These are phyloP conservation scores for Phataginus tetradactyla DNA, from an alignment of 2,797 vertebrate genomes.

Conservation along the genomic window DNA sequence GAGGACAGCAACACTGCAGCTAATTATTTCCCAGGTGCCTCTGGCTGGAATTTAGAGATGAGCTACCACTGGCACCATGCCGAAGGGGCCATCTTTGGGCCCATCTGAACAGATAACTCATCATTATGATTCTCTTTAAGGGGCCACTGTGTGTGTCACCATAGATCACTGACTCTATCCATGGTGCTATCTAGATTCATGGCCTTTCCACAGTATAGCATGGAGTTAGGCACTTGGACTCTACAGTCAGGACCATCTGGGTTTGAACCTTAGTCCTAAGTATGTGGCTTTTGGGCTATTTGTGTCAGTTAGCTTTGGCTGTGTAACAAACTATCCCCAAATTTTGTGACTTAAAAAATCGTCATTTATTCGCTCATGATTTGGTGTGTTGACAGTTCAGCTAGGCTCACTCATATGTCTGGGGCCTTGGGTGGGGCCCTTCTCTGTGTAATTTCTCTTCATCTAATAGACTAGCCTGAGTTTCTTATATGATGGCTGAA, in stretches of 20 bases:
- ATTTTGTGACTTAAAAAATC: neutral
- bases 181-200: neutral
- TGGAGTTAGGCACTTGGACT: neutral
- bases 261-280: neutral
- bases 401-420: neutral
- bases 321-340: neutral
- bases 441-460: neutral
- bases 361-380: neutral
- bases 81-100: slow-evolving; percentile 76
- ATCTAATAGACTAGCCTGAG: neutral
- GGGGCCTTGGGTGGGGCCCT: neutral
- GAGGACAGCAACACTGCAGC: slow-evolving; percentile 83
- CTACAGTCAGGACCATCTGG: neutral
- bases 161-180: neutral
- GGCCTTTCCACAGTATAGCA: neutral
- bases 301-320: neutral
- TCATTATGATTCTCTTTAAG: neutral
- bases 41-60: slow-evolving; percentile 84
- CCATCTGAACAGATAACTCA: slow-evolving; percentile 71
- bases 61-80: slow-evolving; percentile 79
- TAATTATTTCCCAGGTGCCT: slow-evolving; percentile 89
- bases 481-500: neutral
- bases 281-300: neutral
- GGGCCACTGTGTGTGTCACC: neutral
- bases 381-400: neutral